Conservation (phyloP, 2,113 vertebrate genomes). For the Mellivora capensis region DNA sequence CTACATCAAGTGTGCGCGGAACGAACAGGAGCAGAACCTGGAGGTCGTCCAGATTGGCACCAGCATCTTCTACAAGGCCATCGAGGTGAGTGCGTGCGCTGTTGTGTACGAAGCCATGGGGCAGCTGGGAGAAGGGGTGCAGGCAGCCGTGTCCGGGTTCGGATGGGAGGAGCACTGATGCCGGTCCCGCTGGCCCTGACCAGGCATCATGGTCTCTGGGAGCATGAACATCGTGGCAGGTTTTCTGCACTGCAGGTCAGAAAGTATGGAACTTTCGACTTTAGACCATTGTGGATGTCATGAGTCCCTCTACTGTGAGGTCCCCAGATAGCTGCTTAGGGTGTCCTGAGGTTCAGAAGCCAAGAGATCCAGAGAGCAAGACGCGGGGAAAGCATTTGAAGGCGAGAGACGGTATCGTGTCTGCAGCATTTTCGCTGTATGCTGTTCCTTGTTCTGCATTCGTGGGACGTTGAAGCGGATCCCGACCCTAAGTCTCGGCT, state of each 20-base stretch:
- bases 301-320: neutral
- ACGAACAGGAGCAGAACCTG: constrained; percentile 98
- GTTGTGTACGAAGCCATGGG: accelerated
- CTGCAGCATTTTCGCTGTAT: accelerated
- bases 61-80: constrained; percentile 98
- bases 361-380: neutral
- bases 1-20: constrained; percentile 97
- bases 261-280: neutral
- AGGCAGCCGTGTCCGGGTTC: neutral
- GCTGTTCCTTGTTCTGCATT: accelerated
- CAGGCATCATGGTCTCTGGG: accelerated
- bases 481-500: accelerated
- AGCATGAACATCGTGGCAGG: accelerated
- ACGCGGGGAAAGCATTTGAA: accelerated
- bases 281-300: accelerated
- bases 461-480: accelerated
- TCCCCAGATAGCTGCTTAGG: neutral
- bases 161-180: accelerated
- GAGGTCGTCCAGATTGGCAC: constrained; percentile 97
- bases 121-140: neutral
- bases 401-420: accelerated
- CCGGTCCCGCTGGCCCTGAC: neutral
- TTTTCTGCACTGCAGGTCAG: neutral
- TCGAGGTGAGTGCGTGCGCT: constrained; percentile 84
- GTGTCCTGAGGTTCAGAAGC: neutral